Conservation (phyloP, 2,888 invertebrate species). For the Uropetala carovei region DNA sequence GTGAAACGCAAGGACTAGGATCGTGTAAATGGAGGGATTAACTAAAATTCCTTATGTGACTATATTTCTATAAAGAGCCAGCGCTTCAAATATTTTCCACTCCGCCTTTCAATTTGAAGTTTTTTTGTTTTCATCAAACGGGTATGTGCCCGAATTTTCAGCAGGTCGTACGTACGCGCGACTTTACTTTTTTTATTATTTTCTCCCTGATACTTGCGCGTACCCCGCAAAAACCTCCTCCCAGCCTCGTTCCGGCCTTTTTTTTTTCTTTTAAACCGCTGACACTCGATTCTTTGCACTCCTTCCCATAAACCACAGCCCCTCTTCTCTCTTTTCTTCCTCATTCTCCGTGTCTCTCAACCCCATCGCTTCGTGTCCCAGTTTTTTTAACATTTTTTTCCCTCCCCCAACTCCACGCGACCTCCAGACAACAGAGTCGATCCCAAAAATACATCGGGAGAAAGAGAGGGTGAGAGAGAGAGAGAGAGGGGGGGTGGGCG, state of each 20-base stretch:
- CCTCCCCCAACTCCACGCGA: background rate
- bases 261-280: background rate
- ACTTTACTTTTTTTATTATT: background rate
- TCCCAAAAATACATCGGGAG: slow-evolving; percentile 6
- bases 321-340: background rate
- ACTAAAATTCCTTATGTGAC: too few species aligned
- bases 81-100: background rate
- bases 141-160: background rate
- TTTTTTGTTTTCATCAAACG: background rate
- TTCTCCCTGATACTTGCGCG: background rate
- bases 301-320: background rate
- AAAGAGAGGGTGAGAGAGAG: too few species aligned
- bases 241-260: too few species aligned
- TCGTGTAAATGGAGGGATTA: too few species aligned
- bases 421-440: background rate
- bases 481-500: too few species aligned
- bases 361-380: background rate
- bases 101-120: background rate
- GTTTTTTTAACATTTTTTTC: background rate
- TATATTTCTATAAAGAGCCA: too few species aligned
- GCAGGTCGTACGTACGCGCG: background rate
- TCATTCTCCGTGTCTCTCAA: too few species aligned
- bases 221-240: background rate
- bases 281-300: background rate
- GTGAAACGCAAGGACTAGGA: too few species aligned